These are phyloP conservation scores for Otocyon megalotis DNA, from an alignment of 2,113 vertebrate species.

Conservation along the genomic window DNA sequence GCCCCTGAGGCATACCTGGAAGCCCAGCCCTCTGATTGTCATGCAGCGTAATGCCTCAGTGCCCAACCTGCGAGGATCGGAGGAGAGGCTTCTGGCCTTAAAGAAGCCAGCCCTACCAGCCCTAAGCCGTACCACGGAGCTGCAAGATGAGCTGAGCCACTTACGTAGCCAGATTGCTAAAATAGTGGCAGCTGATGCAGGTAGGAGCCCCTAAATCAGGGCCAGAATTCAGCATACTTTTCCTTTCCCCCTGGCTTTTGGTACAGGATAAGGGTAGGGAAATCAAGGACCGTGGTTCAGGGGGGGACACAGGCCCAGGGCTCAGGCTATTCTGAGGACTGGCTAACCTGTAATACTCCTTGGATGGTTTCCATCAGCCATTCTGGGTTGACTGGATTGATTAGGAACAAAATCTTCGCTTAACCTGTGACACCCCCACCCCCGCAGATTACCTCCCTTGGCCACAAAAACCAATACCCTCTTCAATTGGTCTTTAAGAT, in stretches of 20 bases:
- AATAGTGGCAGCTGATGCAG: conserved; percentile 93
- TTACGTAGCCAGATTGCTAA: conserved; percentile 97
- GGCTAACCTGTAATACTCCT: neutral
- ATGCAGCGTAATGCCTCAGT: conserved; percentile 98
- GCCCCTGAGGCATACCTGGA: conserved; percentile 97
- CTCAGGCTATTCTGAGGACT: neutral
- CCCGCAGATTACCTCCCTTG: neutral
- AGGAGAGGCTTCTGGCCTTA: conserved; percentile 94
- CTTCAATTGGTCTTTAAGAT: conserved; percentile 8
- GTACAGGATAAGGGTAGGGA: neutral
- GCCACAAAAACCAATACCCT: conserved; percentile 5
- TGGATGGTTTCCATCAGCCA: conserved; percentile 14
- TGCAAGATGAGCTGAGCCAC: conserved; percentile 97
- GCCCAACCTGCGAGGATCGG: conserved; percentile 96
- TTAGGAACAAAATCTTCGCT: conserved; percentile 59
- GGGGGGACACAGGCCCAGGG: neutral
- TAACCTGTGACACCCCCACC: neutral
- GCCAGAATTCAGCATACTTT: neutral
- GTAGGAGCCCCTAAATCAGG: conserved; percentile 77
- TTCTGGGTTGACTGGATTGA: conserved; percentile 23
- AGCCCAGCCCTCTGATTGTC: conserved; percentile 96
- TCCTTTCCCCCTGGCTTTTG: neutral
- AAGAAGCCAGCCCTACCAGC: conserved; percentile 96
- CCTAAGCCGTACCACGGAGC: conserved; percentile 94
- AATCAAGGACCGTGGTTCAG: conserved; percentile 3